Percentiles rank a stretch among this genome's conserved stretches.
Evolutionary conservation across 2,888 invertebrate species (phyloP).

Genomic region (Amiota minor): DNA sequence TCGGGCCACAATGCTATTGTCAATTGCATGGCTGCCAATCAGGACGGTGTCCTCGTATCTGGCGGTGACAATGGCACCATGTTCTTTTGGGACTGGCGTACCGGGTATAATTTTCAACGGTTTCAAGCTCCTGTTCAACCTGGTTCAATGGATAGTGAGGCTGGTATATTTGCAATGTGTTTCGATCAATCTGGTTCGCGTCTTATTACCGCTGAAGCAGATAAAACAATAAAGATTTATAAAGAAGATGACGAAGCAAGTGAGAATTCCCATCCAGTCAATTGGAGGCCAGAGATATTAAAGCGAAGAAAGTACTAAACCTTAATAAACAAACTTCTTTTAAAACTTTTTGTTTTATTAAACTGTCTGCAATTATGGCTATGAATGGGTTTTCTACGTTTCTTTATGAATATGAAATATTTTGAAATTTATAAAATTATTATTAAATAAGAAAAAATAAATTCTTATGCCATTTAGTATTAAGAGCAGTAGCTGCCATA

Average conservation of each 20-base stretch:
- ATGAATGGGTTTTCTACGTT: too few relatives aligned
- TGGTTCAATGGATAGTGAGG: constrained; percentile 99
- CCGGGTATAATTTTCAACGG: constrained; percentile 98
- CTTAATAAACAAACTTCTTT: too few relatives aligned
- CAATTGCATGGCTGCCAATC: constrained; percentile 95
- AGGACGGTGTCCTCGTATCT: constrained; percentile 95
- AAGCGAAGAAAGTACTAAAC: constrained; percentile 90
- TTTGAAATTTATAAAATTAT: too few relatives aligned
- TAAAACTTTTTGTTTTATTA: too few relatives aligned
- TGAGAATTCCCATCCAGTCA: constrained; percentile 96
- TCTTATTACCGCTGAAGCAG: constrained; percentile 96
- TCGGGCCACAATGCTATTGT: constrained; percentile 98
- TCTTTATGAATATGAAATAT: too few relatives aligned
- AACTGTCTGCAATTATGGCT: too few relatives aligned
- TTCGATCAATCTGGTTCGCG: constrained; percentile 96
- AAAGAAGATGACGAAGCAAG: constrained; percentile 96
- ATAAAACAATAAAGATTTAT: constrained; percentile 99
- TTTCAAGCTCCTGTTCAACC: constrained; percentile 95
- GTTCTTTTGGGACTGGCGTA: constrained; percentile 99
- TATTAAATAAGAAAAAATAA: too few relatives aligned
- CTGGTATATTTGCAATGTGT: constrained; percentile 95
- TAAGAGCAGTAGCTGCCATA: too few relatives aligned
- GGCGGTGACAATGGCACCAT: constrained; percentile 99
- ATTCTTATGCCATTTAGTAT: too few relatives aligned
- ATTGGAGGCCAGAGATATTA: constrained; percentile 97